phyloP scores from a whole-genome alignment of 2,888 invertebrate species.

The Mongoloraphidia duomilia region DNA sequence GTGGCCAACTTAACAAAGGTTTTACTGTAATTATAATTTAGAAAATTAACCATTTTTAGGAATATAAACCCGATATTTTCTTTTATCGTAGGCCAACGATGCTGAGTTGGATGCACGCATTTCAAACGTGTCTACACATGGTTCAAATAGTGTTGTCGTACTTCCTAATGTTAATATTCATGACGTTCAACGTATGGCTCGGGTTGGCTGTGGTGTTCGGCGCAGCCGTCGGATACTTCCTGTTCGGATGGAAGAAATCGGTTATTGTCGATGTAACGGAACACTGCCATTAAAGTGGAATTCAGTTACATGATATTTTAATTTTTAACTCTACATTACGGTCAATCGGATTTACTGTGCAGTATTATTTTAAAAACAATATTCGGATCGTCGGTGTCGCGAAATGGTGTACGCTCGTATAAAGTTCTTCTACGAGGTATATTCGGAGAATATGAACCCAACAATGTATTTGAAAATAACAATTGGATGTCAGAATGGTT shows the following conservation, averaged over 20 bases:
- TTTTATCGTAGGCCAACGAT: slow-evolving; percentile 58
- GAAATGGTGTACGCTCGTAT: too few relatives aligned
- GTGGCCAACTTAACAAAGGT: too few relatives aligned
- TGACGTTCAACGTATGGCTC: slow-evolving; percentile 94
- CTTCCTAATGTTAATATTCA: slow-evolving; percentile 90
- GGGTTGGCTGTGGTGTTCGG: slow-evolving; percentile 80
- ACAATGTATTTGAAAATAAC: too few relatives aligned
- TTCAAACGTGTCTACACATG: slow-evolving; percentile 79
- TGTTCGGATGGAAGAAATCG: slow-evolving; percentile 92
- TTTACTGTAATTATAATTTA: too few relatives aligned
- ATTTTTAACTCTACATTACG: too few relatives aligned
- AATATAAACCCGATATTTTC: not conserved
- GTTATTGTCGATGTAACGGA: slow-evolving; percentile 88
- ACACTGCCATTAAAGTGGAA: slow-evolving; percentile 67
- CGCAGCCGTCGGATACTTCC: slow-evolving; percentile 82
- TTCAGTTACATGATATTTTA: not conserved
- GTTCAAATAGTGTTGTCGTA: slow-evolving; percentile 83
- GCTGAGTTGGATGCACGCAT: slow-evolving; percentile 67
- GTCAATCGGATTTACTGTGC: too few relatives aligned
- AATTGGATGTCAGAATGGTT: too few relatives aligned
- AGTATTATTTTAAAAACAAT: too few relatives aligned
- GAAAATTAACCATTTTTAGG: not conserved
- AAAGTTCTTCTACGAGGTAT: too few relatives aligned
- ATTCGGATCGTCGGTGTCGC: too few relatives aligned
- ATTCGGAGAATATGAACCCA: too few relatives aligned